Conservation (phyloP, 53 echinoderm and acorn worm species). For the Patiria pectinifera region DNA sequence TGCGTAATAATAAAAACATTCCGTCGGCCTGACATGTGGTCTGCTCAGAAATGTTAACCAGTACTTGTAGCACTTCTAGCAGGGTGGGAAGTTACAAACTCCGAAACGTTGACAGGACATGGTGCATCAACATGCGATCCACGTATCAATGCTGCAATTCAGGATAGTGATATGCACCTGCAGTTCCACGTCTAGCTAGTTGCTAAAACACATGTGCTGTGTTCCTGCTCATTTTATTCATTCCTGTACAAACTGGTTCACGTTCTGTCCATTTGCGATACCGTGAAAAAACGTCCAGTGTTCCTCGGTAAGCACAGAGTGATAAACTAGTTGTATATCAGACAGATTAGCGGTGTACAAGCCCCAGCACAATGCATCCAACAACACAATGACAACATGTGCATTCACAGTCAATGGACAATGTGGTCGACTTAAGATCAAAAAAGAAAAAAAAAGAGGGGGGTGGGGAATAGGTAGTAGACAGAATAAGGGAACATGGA, state of each 20-base stretch:
- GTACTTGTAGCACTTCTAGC: no score
- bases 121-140: no score
- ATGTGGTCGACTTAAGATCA: not conserved
- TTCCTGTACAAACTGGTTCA: not conserved
- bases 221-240: no score
- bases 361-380: not conserved
- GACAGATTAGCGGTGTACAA: not conserved
- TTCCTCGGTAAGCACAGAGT: not conserved
- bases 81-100: no score
- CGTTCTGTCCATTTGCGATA: not conserved
- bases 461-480: not conserved
- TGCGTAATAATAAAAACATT: not conserved
- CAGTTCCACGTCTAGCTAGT: no score
- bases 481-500: not conserved
- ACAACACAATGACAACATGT: constrained; percentile 8
- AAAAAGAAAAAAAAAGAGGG: not conserved
- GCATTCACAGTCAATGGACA: not conserved
- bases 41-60: not conserved
- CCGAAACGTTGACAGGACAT: no score
- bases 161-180: no score
- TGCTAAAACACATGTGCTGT: no score
- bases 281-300: not conserved
- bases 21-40: not conserved
- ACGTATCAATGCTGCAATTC: no score
- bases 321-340: not conserved